Evolutionary conservation across 2,113 vertebrate genomes (phyloP), one percentile per base, ranked within the genome.

Genomic region (Siphamia tubifer): DNA sequence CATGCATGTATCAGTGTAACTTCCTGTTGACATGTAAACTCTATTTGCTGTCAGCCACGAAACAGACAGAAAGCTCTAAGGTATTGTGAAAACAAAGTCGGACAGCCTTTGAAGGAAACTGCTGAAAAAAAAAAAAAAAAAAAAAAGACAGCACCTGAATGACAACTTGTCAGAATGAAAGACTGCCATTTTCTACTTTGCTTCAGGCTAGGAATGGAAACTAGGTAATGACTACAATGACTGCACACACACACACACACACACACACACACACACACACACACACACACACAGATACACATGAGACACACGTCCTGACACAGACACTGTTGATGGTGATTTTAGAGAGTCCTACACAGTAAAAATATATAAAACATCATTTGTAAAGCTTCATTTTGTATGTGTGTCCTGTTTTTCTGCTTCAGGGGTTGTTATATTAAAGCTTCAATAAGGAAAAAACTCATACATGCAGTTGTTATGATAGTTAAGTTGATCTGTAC

Each of bases 101-200:
- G 70, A 77, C 74, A 52, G 56, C 15, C 57, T 74, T 74, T 78
- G 44, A 79, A 73, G 32, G 30, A 70, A 79, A 74, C 35, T 45
- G 49, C n/a, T n/a, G n/a, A n/a, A n/a, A 30, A 9, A 31, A 17
- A 31, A 10, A 2, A 1, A 31, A 27, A 47, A 52, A 44, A 44
- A 58, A 61, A 74, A 8, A 61, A 28, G 65, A 70, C 58, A 70
- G 64, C 61, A 76, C 48, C 39, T 80, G 86, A 89, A 87, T 91
- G 89, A 92, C 90, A 92, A 86, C 72, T 86, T 92, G 88, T 91
- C 89, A 89, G 86, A 88, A 86, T 81, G 68, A 82, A 89, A 87
- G 82, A 86, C 74, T 82, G 75, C 68, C 62, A 49, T 81, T 77
- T 84, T 65, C 77, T 63, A 67, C 81, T 87, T 89, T 77, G 86